phyloP scores from a whole-genome alignment of 2,888 invertebrate genomes.

The Drosophila acutilabella region DNA sequence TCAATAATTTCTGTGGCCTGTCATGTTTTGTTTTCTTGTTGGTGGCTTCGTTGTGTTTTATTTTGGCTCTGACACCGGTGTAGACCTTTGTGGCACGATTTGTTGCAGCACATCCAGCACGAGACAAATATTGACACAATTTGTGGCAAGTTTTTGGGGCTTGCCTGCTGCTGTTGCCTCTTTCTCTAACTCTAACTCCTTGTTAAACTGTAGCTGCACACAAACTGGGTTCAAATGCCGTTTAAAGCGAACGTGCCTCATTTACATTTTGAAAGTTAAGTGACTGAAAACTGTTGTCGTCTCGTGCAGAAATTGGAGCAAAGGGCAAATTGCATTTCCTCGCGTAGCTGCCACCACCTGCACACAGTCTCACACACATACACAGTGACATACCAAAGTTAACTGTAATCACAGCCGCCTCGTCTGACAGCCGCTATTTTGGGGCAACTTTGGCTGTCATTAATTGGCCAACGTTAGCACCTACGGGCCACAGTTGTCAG shows the following conservation, averaged over 20 bases:
- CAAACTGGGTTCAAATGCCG: slow-evolving; percentile 67
- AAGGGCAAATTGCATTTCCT: slow-evolving; percentile 75
- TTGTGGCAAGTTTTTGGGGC: slow-evolving; percentile 68
- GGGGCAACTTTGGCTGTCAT: slow-evolving; percentile 42
- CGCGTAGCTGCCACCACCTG: slow-evolving; percentile 43
- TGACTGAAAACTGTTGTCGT: slow-evolving; percentile 10
- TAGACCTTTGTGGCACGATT: slow-evolving; percentile 85
- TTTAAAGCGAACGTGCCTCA: slow-evolving; percentile 70
- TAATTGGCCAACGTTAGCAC: slow-evolving; percentile 56
- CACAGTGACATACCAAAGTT: not conserved
- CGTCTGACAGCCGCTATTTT: slow-evolving; percentile 44
- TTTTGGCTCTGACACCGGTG: slow-evolving; percentile 79
- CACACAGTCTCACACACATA: slow-evolving; percentile 24
- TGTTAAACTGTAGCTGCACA: not conserved
- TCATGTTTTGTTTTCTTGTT: slow-evolving; percentile 58
- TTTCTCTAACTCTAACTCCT: slow-evolving; percentile 5
- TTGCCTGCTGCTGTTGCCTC: slow-evolving; percentile 17
- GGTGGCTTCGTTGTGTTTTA: slow-evolving; percentile 26
- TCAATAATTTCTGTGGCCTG: slow-evolving; percentile 80
- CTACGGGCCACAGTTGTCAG: slow-evolving; percentile 45
- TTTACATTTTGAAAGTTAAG: slow-evolving; percentile 74
- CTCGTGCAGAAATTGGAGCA: slow-evolving; percentile 73
- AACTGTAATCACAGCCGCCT: slow-evolving; percentile 50
- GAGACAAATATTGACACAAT: slow-evolving; percentile 78
- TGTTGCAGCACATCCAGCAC: slow-evolving; percentile 83